Base-by-base conservation (phyloP, 2,113 vertebrate species). In the Numenius arquata region DNA sequence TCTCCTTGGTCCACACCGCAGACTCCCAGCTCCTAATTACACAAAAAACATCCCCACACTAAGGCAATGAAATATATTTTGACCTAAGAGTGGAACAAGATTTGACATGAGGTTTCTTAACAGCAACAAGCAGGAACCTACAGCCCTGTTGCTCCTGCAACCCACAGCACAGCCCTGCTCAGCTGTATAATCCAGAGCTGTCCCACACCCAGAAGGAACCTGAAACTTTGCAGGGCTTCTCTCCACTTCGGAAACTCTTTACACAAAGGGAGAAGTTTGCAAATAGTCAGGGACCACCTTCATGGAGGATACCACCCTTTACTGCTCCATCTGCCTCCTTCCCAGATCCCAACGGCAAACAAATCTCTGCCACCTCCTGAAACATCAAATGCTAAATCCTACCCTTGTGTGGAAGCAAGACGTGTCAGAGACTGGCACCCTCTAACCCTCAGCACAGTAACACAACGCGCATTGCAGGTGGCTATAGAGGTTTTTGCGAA, bases 391-490 rank as follows among this genome's bases (percentile, higher is more conserved):
- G 41, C 22, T 71, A 65, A 86, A 88, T 66, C 22, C 81, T 55
- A n/a, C 10, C 55, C 43, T 45, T 14, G 40, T 0, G 0, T 26
- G 41, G 21, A 75, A 82, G 34, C 1, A 3, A 87, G 67, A 75
- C 4, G 20, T 8, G 56, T 29, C 21, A 55, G n/a, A 59, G 43
- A 15, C 13, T 0, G 1, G 38, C 36, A 85, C 5, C 5, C 14
- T 87, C 25, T 61, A 38, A 40, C 50, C 41, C 59, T 45, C 62
- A 70, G 30, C 68, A 84, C 1, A 1, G 30, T 8, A 72, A 84
- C 25, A 83, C 11, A 20, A 32, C 0, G 0, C 62, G 10, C 1
- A 0, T 4, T 3, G 2, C 68, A 78, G 17, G 53, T 10, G 29
- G 47, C 36, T 81, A 25, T 7, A 45, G 7, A 36, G 30, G 18